Conservation (phyloP, 2,888 invertebrate genomes). For the Lasius platythorax region DNA sequence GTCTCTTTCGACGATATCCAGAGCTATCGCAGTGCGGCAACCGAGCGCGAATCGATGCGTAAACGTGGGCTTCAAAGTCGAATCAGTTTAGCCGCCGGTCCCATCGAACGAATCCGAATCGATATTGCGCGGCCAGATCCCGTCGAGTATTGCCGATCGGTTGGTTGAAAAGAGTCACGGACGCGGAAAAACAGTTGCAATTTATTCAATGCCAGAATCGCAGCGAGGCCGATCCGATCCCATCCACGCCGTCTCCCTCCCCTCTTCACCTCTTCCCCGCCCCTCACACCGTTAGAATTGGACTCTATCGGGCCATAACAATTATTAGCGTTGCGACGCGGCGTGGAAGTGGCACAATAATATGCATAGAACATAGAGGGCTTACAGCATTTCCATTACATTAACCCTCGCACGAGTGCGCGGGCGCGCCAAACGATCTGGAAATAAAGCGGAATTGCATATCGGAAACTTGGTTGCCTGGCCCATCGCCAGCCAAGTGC, state of each 20-base stretch:
- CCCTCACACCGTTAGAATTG: conserved; percentile 64
- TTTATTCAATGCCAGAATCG: conserved; percentile 76
- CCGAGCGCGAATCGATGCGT: conserved; percentile 50
- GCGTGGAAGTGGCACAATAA: conserved; percentile 81
- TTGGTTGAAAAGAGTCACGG: conserved; percentile 69
- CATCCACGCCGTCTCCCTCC: conserved; percentile 30
- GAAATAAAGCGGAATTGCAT: conserved; percentile 83
- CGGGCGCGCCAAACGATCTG: conserved; percentile 80
- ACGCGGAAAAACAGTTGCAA: conserved; percentile 74
- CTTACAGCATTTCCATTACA: conserved; percentile 83
- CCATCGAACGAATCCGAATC: conserved; percentile 70
- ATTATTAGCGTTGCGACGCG: conserved; percentile 80
- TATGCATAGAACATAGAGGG: conserved; percentile 79
- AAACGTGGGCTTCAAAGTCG: conserved; percentile 66
- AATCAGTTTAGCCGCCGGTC: conserved; percentile 68
- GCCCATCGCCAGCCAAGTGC: conserved; percentile 71
- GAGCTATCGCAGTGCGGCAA: conserved; percentile 38
- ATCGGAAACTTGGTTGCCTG: conserved; percentile 79
- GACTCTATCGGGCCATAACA: conserved; percentile 81
- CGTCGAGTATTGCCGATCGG: conserved; percentile 63
- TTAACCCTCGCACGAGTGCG: conserved; percentile 80
- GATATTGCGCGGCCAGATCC: conserved; percentile 59
- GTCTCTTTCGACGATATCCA: conserved; percentile 37
- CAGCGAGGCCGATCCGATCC: conserved; percentile 54
- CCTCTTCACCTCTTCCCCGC: not conserved